Evolutionary conservation across 2,797 vertebrate genomes (phyloP).

Genomic region (Syngnathus rostellatus): DNA sequence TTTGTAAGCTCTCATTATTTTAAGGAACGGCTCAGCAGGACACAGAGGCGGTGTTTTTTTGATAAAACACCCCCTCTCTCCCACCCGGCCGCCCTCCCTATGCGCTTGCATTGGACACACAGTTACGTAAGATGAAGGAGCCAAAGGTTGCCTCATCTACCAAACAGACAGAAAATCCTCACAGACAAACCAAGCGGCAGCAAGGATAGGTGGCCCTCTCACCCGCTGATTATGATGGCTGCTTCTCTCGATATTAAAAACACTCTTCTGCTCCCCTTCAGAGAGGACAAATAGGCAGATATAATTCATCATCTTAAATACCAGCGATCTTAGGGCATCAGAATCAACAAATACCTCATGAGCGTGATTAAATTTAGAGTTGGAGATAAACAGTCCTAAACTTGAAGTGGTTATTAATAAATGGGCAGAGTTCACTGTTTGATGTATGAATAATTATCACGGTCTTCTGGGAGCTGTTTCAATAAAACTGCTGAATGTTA

Average conservation of each 20-base stretch:
- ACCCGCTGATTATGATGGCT: constrained; percentile 48
- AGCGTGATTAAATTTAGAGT: constrained; percentile 29
- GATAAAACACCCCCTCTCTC: constrained; percentile 22
- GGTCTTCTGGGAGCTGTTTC: constrained; percentile 47
- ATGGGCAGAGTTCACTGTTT: constrained; percentile 49
- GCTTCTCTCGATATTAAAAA: constrained; percentile 46
- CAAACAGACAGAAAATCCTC: constrained; percentile 47
- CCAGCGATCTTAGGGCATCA: constrained; percentile 17
- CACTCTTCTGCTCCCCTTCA: constrained; percentile 15
- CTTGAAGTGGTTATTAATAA: constrained; percentile 53
- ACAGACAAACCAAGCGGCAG: constrained; percentile 24
- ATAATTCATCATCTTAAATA: constrained; percentile 21
- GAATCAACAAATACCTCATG: constrained; percentile 30
- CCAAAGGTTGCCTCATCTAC: constrained; percentile 58
- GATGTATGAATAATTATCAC: constrained; percentile 53
- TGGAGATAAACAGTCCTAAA: constrained; percentile 48
- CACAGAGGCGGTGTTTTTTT: constrained; percentile 17
- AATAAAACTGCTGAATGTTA: constrained; percentile 52
- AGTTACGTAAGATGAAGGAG: constrained; percentile 54
- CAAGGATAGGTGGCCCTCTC: constrained; percentile 36
- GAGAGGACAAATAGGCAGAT: constrained; percentile 12
- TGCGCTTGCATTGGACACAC: constrained; percentile 49
- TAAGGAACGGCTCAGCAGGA: constrained; percentile 18
- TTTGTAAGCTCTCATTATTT: background rate
- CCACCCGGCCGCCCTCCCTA: constrained; percentile 25